Evolutionary conservation across 1,140 invertebrate genomes (phyloP), one percentile per base, ranked within the genome.

Genomic region (Eriocheir sinensis): DNA sequence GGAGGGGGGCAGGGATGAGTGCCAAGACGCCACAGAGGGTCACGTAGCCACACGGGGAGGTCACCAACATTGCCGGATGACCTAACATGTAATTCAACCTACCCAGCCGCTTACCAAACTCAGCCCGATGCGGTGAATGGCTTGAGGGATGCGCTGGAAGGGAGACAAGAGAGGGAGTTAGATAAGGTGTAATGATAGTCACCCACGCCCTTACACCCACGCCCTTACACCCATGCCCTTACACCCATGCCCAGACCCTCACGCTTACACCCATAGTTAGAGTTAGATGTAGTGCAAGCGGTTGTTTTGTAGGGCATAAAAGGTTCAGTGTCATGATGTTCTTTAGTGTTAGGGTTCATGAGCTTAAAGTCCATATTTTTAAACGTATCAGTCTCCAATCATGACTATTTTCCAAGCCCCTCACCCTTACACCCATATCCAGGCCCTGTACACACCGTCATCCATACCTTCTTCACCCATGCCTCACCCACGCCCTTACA

Each of bases 21-120:
- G 81, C 36, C 72, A 91, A 91, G 32, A 91, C 80, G 41, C 80
- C 91, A 92, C 91, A 92, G 60, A 53, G 90, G 79, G 90, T 83
- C 90, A 95, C 89, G 32, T 36, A 32, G 38, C 44, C 83, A 95
- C 90, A 90, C 38, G 30, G 81, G 94, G 90, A 89, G 94, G 90
- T 72, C 90, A 89, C 86, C 91, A 95, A 36, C n/a, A n/a, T n/a
- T n/a, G n/a, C 53, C 53, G 85, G 86, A 34, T 41, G 93, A 41
- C 91, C 90, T 53, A 83, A 92, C 83, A 91, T 86, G 40, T 60
- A 90, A 83, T 79, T 92, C 60, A 94, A 96, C 95, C 95, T 96
- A 96, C 95, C 95, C 95, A 96, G 89, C 95, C 95, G 95, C 95
- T 96, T 95, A 96, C 95, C 95, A 96, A 95, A 95, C 95, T 96